Evolutionary conservation across 1,140 invertebrate genomes (phyloP).

Genomic region (Lasaia peninsularis): DNA sequence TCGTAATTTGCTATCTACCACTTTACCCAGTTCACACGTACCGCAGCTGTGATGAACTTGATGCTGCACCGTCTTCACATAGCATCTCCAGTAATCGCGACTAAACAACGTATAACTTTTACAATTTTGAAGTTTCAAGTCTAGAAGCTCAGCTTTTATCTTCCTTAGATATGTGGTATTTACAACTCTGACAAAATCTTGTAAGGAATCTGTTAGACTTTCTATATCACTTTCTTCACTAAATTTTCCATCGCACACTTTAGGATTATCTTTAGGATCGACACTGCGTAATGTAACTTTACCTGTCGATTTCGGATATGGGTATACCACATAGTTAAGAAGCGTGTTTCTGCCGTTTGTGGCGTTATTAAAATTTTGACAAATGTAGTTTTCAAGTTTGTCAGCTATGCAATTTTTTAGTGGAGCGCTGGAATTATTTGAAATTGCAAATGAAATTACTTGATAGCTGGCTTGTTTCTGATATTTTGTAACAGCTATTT

Average conservation of each 20-base stretch:
- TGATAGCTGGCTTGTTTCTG: conserved; percentile 28
- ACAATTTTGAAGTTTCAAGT: conserved; percentile 16
- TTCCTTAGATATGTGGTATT: conserved; percentile 80
- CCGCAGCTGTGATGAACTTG: conserved; percentile 64
- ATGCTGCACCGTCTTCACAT: conserved; percentile 25
- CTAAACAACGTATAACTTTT: conserved; percentile 9
- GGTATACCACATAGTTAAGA: conserved; percentile 6
- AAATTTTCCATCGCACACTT: conserved; percentile 23
- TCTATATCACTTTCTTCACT: conserved; percentile 24
- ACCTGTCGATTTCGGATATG: conserved; percentile 34
- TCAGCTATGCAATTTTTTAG: not conserved
- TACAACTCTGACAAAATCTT: conserved; percentile 23
- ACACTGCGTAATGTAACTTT: conserved; percentile 22
- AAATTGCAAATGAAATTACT: conserved; percentile 15
- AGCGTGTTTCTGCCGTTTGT: conserved; percentile 23
- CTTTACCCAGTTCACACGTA: conserved; percentile 75
- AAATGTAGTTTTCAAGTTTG: conserved; percentile 18
- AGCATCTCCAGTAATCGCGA: conserved; percentile 24
- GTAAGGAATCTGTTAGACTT: not conserved
- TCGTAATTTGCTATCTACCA: conserved; percentile 59
- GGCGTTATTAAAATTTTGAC: conserved; percentile 22
- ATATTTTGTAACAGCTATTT: conserved; percentile 79
- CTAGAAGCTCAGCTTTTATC: conserved; percentile 6
- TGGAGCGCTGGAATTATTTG: not conserved
- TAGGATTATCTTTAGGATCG: conserved; percentile 21